These are phyloP conservation scores for Melopsittacus undulatus DNA, from an alignment of 2,797 vertebrate species.

Conservation along the genomic window DNA sequence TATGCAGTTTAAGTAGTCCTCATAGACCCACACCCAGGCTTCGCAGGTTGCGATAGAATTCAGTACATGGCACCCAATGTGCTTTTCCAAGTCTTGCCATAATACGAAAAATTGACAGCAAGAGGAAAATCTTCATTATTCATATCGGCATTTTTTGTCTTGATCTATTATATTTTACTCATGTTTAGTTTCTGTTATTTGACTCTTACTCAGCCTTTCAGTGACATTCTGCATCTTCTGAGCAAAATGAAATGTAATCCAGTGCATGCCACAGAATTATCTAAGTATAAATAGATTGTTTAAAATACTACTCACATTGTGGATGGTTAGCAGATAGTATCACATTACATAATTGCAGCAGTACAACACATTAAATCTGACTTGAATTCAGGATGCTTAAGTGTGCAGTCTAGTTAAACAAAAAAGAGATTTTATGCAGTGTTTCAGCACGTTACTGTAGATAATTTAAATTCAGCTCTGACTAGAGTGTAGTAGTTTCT, in stretches of 20 bases:
- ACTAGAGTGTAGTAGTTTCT: background rate
- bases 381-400: background rate
- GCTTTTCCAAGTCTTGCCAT: background rate
- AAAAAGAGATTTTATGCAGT: background rate
- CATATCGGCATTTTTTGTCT: background rate
- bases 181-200: background rate
- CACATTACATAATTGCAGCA: background rate
- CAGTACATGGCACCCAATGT: background rate
- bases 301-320: background rate
- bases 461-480: background rate
- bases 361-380: background rate
- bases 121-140: background rate
- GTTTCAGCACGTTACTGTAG: background rate
- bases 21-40: background rate
- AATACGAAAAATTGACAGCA: background rate
- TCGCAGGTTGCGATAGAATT: background rate
- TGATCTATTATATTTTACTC: background rate
- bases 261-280: background rate
- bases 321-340: background rate
- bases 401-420: background rate
- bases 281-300: background rate
- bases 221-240: background rate
- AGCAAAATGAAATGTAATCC: background rate
- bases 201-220: background rate
- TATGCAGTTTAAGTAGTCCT: background rate